A percentile compares a stretch with the other conserved stretches of the same genome.
phyloP scores from a whole-genome alignment of 1,140 invertebrate species.

The Drosophila pseudoobscura region DNA sequence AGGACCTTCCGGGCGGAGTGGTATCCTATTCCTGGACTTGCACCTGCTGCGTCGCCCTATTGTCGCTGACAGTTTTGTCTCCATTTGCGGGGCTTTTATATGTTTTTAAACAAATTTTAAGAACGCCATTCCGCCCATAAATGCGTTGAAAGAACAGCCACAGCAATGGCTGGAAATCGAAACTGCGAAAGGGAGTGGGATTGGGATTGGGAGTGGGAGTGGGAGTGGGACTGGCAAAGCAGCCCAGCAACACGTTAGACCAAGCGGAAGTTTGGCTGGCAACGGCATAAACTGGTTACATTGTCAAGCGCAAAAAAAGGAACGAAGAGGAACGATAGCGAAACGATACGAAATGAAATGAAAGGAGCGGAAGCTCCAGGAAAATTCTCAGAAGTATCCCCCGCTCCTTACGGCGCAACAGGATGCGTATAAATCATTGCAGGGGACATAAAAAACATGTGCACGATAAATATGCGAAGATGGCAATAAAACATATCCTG shows the following conservation, averaged over 20 bases:
- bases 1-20: neutral
- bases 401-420: conserved; percentile 53
- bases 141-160: too few species aligned
- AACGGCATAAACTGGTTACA: conserved; percentile 72
- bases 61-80: conserved; percentile 20
- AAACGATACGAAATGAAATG: neutral
- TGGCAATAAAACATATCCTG: conserved; percentile 52
- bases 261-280: conserved; percentile 40
- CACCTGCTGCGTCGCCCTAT: conserved; percentile 27
- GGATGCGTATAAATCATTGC: conserved; percentile 71
- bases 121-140: neutral
- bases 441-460: conserved; percentile 25
- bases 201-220: neutral
- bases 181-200: neutral
- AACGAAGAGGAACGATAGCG: conserved; percentile 6
- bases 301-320: conserved; percentile 55
- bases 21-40: neutral
- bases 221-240: conserved; percentile 2
- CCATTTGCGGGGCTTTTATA: neutral
- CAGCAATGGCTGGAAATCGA: too few species aligned
- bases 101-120: conserved; percentile 36
- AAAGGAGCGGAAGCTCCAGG: conserved; percentile 42
- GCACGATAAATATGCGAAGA: conserved; percentile 45
- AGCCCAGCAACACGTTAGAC: conserved; percentile 15
- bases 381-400: conserved; percentile 16